These are phyloP conservation scores for Baccha elongata DNA, from an alignment of 2,888 invertebrate species.

Conservation along the genomic window DNA sequence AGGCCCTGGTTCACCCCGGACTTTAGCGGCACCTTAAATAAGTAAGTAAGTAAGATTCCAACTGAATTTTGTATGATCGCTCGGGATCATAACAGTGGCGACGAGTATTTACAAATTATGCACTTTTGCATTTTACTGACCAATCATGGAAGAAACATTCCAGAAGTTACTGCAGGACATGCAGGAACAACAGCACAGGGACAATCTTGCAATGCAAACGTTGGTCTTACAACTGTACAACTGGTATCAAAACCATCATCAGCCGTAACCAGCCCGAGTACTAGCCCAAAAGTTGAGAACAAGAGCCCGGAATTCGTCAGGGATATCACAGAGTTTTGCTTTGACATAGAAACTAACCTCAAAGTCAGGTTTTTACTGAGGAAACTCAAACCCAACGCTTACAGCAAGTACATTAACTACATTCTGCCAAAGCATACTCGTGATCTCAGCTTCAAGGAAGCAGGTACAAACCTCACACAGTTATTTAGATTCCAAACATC, in stretches of 20 bases:
- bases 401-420: slow-evolving; percentile 48
- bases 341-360: slow-evolving; percentile 60
- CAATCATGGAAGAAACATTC: slow-evolving; percentile 15
- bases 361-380: slow-evolving; percentile 38
- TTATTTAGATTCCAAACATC: slow-evolving; percentile 67
- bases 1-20: too few species aligned
- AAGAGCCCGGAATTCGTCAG: slow-evolving; percentile 43
- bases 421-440: slow-evolving; percentile 58
- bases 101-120: slow-evolving; percentile 25
- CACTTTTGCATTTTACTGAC: not conserved
- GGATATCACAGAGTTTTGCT: slow-evolving; percentile 59
- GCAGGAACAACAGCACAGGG: slow-evolving; percentile 33
- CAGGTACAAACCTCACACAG: slow-evolving; percentile 47
- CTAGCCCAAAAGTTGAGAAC: not conserved
- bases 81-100: slow-evolving; percentile 37
- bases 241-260: not conserved
- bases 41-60: too few species aligned
- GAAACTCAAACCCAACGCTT: slow-evolving; percentile 46
- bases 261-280: not conserved
- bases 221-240: slow-evolving; percentile 11
- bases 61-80: too few species aligned
- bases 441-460: slow-evolving; percentile 38
- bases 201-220: slow-evolving; percentile 26
- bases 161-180: slow-evolving; percentile 8
- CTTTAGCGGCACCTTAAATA: too few species aligned